These are phyloP conservation scores for Coranthus polyacanthus DNA, from an alignment of 2,797 vertebrate genomes.

Conservation along the genomic window DNA sequence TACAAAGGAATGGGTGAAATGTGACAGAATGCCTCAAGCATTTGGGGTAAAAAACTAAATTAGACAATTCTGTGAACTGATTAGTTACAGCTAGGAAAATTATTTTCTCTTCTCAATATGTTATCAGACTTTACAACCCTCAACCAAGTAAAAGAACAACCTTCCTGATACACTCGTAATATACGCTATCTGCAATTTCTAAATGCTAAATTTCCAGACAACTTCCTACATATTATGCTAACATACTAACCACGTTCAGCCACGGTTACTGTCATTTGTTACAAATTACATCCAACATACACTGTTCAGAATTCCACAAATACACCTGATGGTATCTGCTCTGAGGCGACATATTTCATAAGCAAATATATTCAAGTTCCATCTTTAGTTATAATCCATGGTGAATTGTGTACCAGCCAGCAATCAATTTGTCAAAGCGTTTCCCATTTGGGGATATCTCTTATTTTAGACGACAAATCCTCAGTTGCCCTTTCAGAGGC, in stretches of 20 bases:
- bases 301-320: slow-evolving; percentile 14
- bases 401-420: slow-evolving; percentile 13
- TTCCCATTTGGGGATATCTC: slow-evolving; percentile 32
- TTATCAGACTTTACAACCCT: slow-evolving; percentile 15
- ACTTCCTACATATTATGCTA: neutral
- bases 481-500: slow-evolving; percentile 23
- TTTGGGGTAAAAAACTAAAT: slow-evolving; percentile 2
- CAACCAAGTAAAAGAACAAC: slow-evolving; percentile 11
- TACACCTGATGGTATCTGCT: slow-evolving; percentile 7
- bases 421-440: slow-evolving; percentile 38
- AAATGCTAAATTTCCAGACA: neutral
- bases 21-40: slow-evolving; percentile 25
- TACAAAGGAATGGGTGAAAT: slow-evolving; percentile 12
- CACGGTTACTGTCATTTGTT: neutral
- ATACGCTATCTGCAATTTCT: slow-evolving; percentile 4
- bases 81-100: slow-evolving; percentile 11
- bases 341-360: neutral
- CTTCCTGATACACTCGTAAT: slow-evolving; percentile 21
- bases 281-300: neutral
- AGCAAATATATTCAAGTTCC: slow-evolving; percentile 22
- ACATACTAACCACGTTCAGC: neutral
- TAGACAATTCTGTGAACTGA: slow-evolving; percentile 6
- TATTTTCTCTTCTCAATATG: slow-evolving; percentile 8
- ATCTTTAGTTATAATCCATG: slow-evolving; percentile 28
- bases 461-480: slow-evolving; percentile 46